phyloP scores from a whole-genome alignment of 2,888 invertebrate species.

The Oscheius myriophilus region DNA sequence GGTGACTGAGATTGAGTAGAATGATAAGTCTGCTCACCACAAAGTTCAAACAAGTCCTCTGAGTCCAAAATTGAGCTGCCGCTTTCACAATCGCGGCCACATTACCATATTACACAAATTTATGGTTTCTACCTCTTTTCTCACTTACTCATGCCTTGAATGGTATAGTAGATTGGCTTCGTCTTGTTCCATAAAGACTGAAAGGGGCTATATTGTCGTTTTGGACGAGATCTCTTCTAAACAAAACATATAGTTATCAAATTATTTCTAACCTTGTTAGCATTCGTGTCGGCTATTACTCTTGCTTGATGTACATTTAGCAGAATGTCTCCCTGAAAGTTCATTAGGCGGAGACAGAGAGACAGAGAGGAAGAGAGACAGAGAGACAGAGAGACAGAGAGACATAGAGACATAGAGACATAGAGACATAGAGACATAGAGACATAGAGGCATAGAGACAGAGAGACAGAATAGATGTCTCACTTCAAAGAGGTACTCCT shows the following conservation, averaged over 20 bases:
- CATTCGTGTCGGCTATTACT: background rate
- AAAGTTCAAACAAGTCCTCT: constrained; percentile 4
- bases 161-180: constrained; percentile 4
- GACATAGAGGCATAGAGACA: background rate
- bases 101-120: no score
- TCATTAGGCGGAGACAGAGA: background rate
- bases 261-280: background rate
- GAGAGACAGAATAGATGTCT: background rate
- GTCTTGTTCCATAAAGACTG: constrained; percentile 1
- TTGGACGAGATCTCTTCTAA: background rate
- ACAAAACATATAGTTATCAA: background rate
- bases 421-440: background rate
- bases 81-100: background rate
- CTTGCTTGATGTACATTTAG: constrained; percentile 13
- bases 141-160: constrained; percentile 9
- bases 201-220: background rate
- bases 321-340: constrained; percentile 15
- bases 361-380: background rate
- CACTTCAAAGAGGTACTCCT: constrained; percentile 5
- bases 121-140: background rate
- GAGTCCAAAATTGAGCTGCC: constrained; percentile 9
- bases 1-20: no score
- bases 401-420: no score
- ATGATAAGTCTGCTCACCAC: background rate
- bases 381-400: background rate